Conservation (phyloP, 2,797 vertebrate species). For the Gallinago solitaria region DNA sequence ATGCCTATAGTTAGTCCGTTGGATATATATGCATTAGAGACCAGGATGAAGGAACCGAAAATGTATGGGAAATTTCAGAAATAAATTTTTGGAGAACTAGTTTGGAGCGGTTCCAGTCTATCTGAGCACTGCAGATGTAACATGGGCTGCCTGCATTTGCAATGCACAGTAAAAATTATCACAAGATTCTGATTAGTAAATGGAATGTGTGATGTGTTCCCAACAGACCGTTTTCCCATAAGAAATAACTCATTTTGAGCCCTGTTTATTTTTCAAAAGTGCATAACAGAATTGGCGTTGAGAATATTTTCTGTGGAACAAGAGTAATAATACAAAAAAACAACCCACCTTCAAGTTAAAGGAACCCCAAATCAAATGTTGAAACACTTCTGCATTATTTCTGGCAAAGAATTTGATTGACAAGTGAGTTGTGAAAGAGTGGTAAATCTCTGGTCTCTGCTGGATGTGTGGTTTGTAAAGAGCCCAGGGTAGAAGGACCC, state of each 20-base stretch:
- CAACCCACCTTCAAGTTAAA: not conserved
- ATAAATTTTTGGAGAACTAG: not conserved
- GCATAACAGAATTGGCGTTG: not conserved
- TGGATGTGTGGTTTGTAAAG: not conserved
- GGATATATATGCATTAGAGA: not conserved
- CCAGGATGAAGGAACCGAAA: not conserved
- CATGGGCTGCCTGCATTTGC: not conserved
- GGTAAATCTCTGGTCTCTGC: not conserved
- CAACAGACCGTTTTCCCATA: not conserved
- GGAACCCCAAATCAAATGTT: not conserved
- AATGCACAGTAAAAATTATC: slow-evolving; percentile 42
- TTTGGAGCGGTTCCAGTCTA: slow-evolving; percentile 57
- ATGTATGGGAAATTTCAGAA: not conserved
- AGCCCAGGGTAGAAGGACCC: not conserved
- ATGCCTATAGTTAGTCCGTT: not conserved
- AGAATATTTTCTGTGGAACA: not conserved
- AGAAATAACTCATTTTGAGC: slow-evolving; percentile 30
- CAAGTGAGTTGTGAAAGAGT: not conserved
- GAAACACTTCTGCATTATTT: not conserved
- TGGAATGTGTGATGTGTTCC: slow-evolving; percentile 26
- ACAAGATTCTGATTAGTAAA: slow-evolving; percentile 42
- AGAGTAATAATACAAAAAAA: not conserved
- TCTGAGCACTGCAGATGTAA: slow-evolving; percentile 53
- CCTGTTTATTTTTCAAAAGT: not conserved
- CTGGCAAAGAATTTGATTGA: not conserved